phyloP scores from a whole-genome alignment of 37 sponge, comb jelly and placozoan genomes.

The Ianthella basta region DNA sequence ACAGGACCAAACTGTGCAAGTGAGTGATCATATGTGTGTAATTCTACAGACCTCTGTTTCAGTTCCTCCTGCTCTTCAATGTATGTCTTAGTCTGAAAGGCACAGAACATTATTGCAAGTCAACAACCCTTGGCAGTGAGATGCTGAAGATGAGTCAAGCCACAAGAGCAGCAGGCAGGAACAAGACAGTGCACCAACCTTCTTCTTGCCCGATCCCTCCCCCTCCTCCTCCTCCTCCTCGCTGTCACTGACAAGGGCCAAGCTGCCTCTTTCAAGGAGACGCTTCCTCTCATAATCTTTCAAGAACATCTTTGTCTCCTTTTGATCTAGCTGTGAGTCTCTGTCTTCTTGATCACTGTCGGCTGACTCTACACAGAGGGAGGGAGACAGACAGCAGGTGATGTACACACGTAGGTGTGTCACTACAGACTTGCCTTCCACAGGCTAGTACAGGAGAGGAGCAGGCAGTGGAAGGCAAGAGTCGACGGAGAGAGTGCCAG shows the following conservation, averaged over 20 bases:
- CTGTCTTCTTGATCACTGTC: neutral
- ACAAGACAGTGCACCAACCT: neutral
- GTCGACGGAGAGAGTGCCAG: no score
- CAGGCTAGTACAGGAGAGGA: no score
- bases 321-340: neutral
- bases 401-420: no score
- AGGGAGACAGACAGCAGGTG: neutral
- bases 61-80: conserved; percentile 74
- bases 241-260: conserved; percentile 53
- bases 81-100: conserved; percentile 36
- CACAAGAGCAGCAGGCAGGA: neutral
- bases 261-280: conserved; percentile 75
- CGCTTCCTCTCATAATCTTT: conserved; percentile 90
- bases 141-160: neutral
- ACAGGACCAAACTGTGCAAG: no score
- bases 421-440: no score
- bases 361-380: neutral
- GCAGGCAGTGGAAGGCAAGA: no score
- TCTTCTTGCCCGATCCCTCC: conserved; percentile 19
- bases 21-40: neutral
- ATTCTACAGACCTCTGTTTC: conserved; percentile 57
- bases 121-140: no score
- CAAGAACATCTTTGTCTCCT: conserved; percentile 73
- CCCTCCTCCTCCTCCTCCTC: conserved; percentile 57
- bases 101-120: neutral